phyloP scores from a whole-genome alignment of 2,888 invertebrate species.

The Digitonthophagus gazella region DNA sequence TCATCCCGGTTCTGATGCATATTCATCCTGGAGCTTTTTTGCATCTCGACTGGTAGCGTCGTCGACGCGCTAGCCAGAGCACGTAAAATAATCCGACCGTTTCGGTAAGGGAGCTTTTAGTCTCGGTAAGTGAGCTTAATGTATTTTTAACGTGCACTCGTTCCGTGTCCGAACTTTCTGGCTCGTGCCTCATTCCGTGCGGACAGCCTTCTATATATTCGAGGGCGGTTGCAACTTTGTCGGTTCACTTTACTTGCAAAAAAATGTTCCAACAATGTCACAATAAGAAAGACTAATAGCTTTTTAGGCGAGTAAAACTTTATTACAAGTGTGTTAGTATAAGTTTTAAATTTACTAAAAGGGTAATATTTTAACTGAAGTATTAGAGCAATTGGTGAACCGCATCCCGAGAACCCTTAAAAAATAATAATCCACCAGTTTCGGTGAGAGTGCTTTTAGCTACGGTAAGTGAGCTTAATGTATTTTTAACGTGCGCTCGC shows the following conservation, averaged over 20 bases:
- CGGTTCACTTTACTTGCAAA: neutral
- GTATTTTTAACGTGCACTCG: slow-evolving; percentile 45
- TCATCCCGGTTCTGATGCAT: neutral
- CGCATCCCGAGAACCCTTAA: neutral
- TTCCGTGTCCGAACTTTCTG: slow-evolving; percentile 19
- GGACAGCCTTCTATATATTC: slow-evolving; percentile 17
- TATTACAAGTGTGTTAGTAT: too few relatives aligned
- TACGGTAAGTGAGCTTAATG: slow-evolving; percentile 37
- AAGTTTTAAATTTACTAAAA: too few relatives aligned
- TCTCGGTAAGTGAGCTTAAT: slow-evolving; percentile 37
- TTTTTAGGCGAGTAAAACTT: too few relatives aligned
- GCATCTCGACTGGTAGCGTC: neutral
- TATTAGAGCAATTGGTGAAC: neutral
- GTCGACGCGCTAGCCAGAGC: neutral
- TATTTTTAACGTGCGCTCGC: slow-evolving; percentile 45
- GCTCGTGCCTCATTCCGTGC: slow-evolving; percentile 33
- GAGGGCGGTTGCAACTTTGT: neutral
- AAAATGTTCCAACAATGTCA: neutral
- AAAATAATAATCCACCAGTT: slow-evolving; percentile 15
- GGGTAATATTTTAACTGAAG: too few relatives aligned
- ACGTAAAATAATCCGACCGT: slow-evolving; percentile 19
- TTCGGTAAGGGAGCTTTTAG: slow-evolving; percentile 27
- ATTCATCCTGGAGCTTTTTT: neutral
- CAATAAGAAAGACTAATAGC: neutral
- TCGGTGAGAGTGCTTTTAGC: slow-evolving; percentile 26